phyloP scores from a whole-genome alignment of 2,888 invertebrate species.

The Clanis bilineata region DNA sequence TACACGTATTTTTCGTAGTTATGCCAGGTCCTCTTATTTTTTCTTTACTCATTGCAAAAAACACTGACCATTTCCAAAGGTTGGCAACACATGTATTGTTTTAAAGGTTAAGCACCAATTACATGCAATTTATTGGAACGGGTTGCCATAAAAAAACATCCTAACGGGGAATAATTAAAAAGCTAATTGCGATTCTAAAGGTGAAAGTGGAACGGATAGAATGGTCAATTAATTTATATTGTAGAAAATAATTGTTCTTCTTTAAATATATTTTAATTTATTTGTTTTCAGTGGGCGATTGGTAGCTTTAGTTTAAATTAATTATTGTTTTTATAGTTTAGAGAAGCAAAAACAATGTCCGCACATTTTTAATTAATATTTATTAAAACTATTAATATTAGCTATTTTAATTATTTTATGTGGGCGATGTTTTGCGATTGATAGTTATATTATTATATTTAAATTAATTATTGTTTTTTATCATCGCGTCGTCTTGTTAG shows the following conservation, averaged over 20 bases:
- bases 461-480: too few relatives aligned
- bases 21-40: too few relatives aligned
- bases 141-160: conserved; percentile 2
- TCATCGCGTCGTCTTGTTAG: too few relatives aligned
- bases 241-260: background rate
- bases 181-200: background rate
- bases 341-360: too few relatives aligned
- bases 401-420: too few relatives aligned
- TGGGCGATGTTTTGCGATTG: too few relatives aligned
- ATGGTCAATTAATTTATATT: conserved; percentile 2
- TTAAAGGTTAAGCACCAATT: conserved; percentile 10
- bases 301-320: too few relatives aligned
- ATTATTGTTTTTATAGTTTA: too few relatives aligned
- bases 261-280: background rate
- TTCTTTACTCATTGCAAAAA: background rate
- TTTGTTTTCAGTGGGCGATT: background rate
- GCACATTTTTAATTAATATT: too few relatives aligned
- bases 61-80: background rate
- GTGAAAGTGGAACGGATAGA: conserved; percentile 1
- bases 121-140: conserved; percentile 2
- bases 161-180: background rate
- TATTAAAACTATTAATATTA: too few relatives aligned
- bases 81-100: conserved; percentile 5
- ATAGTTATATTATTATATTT: too few relatives aligned
- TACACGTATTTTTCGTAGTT: too few relatives aligned